phyloP scores from a whole-genome alignment of 2,888 invertebrate genomes.

The Conchocele bisecta region DNA sequence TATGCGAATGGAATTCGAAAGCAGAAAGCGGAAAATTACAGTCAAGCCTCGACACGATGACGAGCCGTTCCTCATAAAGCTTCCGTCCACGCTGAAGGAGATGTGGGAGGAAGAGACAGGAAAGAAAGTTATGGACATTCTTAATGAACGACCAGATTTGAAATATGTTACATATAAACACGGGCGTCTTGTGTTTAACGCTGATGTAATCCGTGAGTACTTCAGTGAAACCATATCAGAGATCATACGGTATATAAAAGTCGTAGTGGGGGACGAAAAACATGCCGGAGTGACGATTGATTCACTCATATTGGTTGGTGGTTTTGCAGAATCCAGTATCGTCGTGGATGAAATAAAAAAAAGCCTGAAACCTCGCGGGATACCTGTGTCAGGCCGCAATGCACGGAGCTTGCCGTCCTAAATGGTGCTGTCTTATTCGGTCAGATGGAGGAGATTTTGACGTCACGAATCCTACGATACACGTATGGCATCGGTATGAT shows the following conservation, averaged over 20 bases:
- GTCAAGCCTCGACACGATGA: constrained; percentile 15
- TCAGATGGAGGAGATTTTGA: constrained; percentile 44
- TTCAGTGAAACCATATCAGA: constrained; percentile 26
- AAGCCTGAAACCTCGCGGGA: constrained; percentile 8
- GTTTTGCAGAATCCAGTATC: constrained; percentile 39
- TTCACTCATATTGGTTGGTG: constrained; percentile 36
- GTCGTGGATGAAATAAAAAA: constrained; percentile 24
- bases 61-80: constrained; percentile 11
- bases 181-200: constrained; percentile 14
- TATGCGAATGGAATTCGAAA: constrained; percentile 28
- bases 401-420: constrained; percentile 31
- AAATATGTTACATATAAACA: constrained; percentile 10
- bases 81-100: constrained; percentile 18
- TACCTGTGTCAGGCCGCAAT: constrained; percentile 38
- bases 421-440: constrained; percentile 47
- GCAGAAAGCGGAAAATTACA: constrained; percentile 8
- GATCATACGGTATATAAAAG: constrained; percentile 17
- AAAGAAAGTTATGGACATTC: constrained; percentile 2
- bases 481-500: constrained; percentile 44
- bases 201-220: constrained; percentile 4
- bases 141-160: constrained; percentile 4
- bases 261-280: neutral
- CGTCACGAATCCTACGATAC: constrained; percentile 35
- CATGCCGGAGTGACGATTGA: constrained; percentile 16
- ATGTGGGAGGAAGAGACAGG: constrained; percentile 11